These are phyloP conservation scores for Protosalanx chinensis DNA, from an alignment of 2,797 vertebrate species.

Conservation along the genomic window DNA sequence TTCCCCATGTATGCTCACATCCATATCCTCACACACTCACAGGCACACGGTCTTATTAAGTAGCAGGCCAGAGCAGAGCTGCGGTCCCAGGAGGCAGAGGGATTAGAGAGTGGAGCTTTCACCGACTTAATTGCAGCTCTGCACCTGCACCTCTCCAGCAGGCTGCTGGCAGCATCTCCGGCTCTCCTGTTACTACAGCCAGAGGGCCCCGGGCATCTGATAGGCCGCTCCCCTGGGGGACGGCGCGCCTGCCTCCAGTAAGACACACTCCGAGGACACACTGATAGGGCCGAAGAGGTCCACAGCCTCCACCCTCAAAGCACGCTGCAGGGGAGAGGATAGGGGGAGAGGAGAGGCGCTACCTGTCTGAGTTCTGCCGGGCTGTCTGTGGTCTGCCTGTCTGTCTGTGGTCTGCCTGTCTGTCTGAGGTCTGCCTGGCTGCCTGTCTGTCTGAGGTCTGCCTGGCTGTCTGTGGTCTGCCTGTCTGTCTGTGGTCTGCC, in stretches of 20 bases:
- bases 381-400: too few relatives aligned
- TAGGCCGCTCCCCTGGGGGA: slow-evolving; percentile 53
- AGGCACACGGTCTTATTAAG: neutral
- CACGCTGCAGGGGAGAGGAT: too few relatives aligned
- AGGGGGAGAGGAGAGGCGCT: too few relatives aligned
- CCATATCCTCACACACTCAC: neutral
- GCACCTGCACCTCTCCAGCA: slow-evolving; percentile 50
- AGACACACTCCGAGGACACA: slow-evolving; percentile 47
- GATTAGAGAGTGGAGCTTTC: slow-evolving; percentile 62
- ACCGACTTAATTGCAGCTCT: slow-evolving; percentile 54
- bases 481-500: too few relatives aligned
- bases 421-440: neutral
- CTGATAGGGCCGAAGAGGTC: slow-evolving; percentile 11
- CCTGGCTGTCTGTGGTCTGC: too few relatives aligned
- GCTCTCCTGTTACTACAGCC: slow-evolving; percentile 69
- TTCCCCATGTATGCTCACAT: neutral
- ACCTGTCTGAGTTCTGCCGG: too few relatives aligned
- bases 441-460: too few relatives aligned
- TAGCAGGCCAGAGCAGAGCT: slow-evolving; percentile 10
- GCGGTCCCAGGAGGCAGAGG: slow-evolving; percentile 42
- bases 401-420: neutral
- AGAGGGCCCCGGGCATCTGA: slow-evolving; percentile 65
- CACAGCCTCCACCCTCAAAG: neutral
- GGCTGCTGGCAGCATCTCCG: slow-evolving; percentile 63
- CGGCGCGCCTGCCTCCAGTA: slow-evolving; percentile 59